Conservation (phyloP, 92 coral and sea anemone species). For the Parazoanthus swiftii region DNA sequence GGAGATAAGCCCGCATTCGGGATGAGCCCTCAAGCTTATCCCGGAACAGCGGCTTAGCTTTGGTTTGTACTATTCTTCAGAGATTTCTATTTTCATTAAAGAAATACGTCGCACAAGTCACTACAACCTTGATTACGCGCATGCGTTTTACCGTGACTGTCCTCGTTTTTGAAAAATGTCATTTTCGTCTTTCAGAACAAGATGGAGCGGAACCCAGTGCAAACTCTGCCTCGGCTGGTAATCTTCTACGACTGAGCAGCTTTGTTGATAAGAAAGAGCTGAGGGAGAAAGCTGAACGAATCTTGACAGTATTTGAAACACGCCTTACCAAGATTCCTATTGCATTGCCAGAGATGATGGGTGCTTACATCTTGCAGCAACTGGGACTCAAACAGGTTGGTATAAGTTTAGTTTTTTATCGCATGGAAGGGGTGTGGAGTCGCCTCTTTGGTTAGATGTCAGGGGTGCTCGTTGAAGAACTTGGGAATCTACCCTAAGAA, state of each 20-base stretch:
- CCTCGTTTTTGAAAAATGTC: background rate
- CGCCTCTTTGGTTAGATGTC: too few relatives aligned
- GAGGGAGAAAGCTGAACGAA: conserved; percentile 73
- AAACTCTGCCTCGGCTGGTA: conserved; percentile 79
- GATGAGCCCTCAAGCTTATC: too few relatives aligned
- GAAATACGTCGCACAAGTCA: background rate
- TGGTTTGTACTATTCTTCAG: too few relatives aligned
- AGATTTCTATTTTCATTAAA: too few relatives aligned
- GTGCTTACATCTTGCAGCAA: conserved; percentile 67
- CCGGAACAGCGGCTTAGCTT: too few relatives aligned
- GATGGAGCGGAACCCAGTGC: conserved; percentile 99
- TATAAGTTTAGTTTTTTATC: background rate
- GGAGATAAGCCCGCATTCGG: too few relatives aligned
- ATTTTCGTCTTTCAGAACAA: conserved; percentile 71
- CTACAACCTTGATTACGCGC: background rate
- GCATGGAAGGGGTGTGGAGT: too few relatives aligned
- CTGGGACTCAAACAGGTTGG: conserved; percentile 83
- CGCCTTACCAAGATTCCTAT: conserved; percentile 84
- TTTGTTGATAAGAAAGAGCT: conserved; percentile 72
- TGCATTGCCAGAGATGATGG: conserved; percentile 88
- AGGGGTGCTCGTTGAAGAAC: too few relatives aligned
- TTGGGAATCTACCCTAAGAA: too few relatives aligned
- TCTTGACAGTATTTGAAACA: conserved; percentile 75
- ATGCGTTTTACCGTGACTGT: background rate
- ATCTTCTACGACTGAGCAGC: conserved; percentile 73